Evolutionary conservation across 2,888 invertebrate genomes (phyloP), one percentile per base, ranked within the genome.

Genomic region (Folsomia candida): DNA sequence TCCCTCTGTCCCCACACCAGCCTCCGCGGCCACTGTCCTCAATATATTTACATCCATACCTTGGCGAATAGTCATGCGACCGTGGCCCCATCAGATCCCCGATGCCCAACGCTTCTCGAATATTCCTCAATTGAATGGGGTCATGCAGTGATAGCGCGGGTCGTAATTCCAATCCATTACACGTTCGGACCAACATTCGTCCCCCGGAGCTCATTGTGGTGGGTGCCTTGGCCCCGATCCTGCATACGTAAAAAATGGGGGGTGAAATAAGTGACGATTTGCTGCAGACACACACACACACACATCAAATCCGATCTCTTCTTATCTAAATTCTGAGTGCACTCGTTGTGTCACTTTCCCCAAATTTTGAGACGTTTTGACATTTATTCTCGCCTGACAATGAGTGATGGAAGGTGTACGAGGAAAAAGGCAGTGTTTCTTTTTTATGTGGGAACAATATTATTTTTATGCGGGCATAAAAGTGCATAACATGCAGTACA

Each of bases 131-230:
- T 71, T 79, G 80, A 57, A 80, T 73, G 29, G 78, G 77, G 69
- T 78, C 79, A 67, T 79, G 75, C 37, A 79, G 67, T 37, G 79
- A 76, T 47, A 80, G 69, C 51, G 80, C 77, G 69, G 81, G 82
- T 62, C 90, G 85, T 79, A 91, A 85, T 83, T 91, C 91, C 76
- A 90, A 85, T 72, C 91, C 91, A 82, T 91, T 91, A 83, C 91
- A 91, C 68, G 91, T 91, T 81, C 90, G 86, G 72, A 91, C 89
- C 88, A 91, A 88, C 71, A 91, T 70, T 70, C 80, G 69, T 60
- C 78, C 78, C 60, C 79, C 74, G 60, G 75, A 75, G 29, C 69
- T 68, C 69, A 76, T 65, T 51, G 72, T 71, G 67, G 76, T 77
- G 60, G 74, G 67, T 61, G 76, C 70, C 72, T 79, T 78, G 37